A percentile compares a stretch with the other conserved stretches of the same genome.
Conservation (phyloP, 1,140 invertebrate genomes). For the Conus betulinus region DNA sequence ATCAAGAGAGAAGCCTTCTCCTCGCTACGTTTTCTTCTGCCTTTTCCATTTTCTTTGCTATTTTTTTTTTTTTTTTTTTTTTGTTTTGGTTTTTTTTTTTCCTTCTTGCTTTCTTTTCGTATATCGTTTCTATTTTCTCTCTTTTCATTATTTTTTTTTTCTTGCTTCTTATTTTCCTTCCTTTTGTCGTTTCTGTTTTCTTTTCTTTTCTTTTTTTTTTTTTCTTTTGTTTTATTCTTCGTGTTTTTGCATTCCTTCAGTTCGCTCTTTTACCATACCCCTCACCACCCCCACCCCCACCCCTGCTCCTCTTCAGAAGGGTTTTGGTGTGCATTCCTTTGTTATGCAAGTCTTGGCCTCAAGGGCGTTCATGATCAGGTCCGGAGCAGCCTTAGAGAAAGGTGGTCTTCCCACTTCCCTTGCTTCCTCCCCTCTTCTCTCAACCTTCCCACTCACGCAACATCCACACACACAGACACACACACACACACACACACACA, state of each 20-base stretch:
- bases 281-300: too few relatives aligned
- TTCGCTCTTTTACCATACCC: too few relatives aligned
- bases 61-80: too few relatives aligned
- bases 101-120: neutral
- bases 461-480: too few relatives aligned
- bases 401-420: neutral
- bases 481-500: too few relatives aligned
- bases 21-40: neutral
- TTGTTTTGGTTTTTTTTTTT: too few relatives aligned
- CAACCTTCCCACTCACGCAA: neutral
- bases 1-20: conserved; percentile 6
- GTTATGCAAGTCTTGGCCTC: too few relatives aligned
- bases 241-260: neutral
- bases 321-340: too few relatives aligned
- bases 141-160: neutral
- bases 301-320: too few relatives aligned
- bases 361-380: too few relatives aligned
- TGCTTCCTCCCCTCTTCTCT: neutral
- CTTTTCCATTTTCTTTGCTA: neutral
- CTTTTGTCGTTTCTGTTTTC: too few relatives aligned
- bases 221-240: neutral
- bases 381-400: too few relatives aligned
- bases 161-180: neutral
- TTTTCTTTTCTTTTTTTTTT: neutral
- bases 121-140: neutral